These are phyloP conservation scores for Limnodromus scolopaceus DNA, from an alignment of 2,797 vertebrate species.

Conservation along the genomic window DNA sequence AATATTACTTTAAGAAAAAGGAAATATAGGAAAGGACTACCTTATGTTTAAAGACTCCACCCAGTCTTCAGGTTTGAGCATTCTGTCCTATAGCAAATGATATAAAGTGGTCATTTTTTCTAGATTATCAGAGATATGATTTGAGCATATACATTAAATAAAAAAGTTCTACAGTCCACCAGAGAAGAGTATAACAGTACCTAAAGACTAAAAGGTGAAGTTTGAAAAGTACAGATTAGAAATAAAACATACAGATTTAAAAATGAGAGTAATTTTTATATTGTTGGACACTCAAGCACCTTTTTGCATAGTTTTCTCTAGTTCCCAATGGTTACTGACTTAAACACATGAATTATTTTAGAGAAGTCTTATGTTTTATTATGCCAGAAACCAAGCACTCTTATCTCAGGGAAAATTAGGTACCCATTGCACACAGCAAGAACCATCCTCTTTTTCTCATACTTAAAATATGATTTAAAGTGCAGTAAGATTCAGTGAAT, in stretches of 20 bases:
- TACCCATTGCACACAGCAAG: background rate
- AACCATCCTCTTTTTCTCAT: background rate
- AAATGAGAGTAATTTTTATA: background rate
- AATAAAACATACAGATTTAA: background rate
- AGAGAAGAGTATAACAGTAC: background rate
- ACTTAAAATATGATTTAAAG: background rate
- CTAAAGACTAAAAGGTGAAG: background rate
- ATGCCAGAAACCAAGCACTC: background rate
- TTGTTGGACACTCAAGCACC: background rate
- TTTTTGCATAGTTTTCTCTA: background rate
- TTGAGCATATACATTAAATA: background rate
- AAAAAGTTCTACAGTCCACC: background rate
- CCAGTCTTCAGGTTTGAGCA: background rate
- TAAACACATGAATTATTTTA: background rate
- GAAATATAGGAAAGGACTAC: background rate
- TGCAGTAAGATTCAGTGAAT: background rate
- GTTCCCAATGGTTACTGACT: background rate
- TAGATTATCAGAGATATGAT: background rate
- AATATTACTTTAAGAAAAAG: background rate
- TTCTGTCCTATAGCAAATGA: background rate
- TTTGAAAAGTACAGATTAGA: background rate
- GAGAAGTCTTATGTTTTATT: background rate
- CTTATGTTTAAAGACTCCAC: background rate
- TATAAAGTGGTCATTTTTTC: background rate
- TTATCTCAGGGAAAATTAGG: background rate